These are phyloP conservation scores for Gadus macrocephalus DNA, from an alignment of 2,113 vertebrate species.

Conservation along the genomic window DNA sequence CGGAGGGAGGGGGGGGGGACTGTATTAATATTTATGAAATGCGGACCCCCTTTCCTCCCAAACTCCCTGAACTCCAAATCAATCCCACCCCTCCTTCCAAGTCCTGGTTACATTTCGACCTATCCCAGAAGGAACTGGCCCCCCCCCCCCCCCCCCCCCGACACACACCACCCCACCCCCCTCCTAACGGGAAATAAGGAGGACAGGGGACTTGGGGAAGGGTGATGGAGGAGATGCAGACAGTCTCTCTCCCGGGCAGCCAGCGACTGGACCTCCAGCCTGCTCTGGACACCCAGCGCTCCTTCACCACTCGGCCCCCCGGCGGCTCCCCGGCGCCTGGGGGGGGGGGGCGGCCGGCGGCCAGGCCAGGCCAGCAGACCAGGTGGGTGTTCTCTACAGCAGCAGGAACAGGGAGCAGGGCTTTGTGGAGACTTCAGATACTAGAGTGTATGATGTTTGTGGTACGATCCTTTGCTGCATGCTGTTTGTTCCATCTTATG, in stretches of 20 bases:
- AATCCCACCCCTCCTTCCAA: conserved; percentile 66
- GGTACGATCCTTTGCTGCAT: too few relatives aligned
- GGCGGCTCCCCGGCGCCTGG: neutral
- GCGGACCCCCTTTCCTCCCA: conserved; percentile 59
- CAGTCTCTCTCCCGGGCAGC: conserved; percentile 69
- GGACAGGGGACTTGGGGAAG: conserved; percentile 66
- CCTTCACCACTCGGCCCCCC: neutral
- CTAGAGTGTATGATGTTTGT: too few relatives aligned
- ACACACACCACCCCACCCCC: conserved; percentile 60
- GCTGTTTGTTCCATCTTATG: too few relatives aligned
- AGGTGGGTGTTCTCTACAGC: neutral
- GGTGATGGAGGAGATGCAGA: conserved; percentile 69
- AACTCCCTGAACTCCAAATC: conserved; percentile 56
- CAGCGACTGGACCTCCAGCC: conserved; percentile 25
- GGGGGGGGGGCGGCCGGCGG: neutral
- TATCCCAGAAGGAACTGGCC: conserved; percentile 69
- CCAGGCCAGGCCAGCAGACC: neutral
- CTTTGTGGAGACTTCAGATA: too few relatives aligned
- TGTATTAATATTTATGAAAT: conserved; percentile 86
- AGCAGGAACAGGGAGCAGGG: too few relatives aligned
- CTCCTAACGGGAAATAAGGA: conserved; percentile 67
- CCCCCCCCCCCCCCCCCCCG: conserved; percentile 67
- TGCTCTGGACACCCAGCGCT: neutral
- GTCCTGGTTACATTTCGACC: conserved; percentile 66
- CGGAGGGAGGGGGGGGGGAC: conserved; percentile 53